Evolutionary conservation across 2,113 vertebrate species (phyloP).

Genomic region (Alethe castanea): DNA sequence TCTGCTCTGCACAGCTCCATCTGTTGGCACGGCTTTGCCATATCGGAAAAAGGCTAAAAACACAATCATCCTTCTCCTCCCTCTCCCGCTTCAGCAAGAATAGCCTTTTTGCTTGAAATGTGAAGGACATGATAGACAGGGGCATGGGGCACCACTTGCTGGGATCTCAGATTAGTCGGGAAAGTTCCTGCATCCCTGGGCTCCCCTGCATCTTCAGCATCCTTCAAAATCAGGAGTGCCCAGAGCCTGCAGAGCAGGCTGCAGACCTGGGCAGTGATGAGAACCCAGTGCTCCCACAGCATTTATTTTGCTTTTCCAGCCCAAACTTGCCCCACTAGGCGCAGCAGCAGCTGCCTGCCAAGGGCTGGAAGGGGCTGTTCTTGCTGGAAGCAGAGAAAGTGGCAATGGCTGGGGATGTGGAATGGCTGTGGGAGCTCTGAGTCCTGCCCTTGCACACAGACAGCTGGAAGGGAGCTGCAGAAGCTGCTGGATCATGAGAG

Average conservation of each 20-base stretch:
- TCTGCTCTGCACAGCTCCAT: slow-evolving; percentile 39
- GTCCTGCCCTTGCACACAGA: neutral
- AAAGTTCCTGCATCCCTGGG: neutral
- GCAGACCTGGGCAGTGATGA: neutral
- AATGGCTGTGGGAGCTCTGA: neutral
- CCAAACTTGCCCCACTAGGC: accelerated
- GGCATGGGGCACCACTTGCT: neutral
- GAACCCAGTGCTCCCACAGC: neutral
- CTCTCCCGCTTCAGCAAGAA: accelerated
- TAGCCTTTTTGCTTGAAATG: neutral
- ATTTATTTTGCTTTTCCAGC: accelerated
- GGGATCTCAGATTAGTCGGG: accelerated
- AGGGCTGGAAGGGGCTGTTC: neutral
- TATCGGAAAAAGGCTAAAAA: neutral
- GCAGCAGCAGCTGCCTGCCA: neutral
- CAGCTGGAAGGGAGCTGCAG: neutral
- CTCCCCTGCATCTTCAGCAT: neutral
- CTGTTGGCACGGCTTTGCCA: neutral
- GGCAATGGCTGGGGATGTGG: accelerated
- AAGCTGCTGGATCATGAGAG: neutral
- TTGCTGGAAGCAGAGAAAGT: neutral
- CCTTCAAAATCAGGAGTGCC: neutral
- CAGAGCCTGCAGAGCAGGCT: accelerated
- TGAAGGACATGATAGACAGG: neutral
- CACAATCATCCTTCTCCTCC: neutral